These are phyloP conservation scores for Narcine bancroftii DNA, from an alignment of 2,113 vertebrate genomes.

Conservation along the genomic window DNA sequence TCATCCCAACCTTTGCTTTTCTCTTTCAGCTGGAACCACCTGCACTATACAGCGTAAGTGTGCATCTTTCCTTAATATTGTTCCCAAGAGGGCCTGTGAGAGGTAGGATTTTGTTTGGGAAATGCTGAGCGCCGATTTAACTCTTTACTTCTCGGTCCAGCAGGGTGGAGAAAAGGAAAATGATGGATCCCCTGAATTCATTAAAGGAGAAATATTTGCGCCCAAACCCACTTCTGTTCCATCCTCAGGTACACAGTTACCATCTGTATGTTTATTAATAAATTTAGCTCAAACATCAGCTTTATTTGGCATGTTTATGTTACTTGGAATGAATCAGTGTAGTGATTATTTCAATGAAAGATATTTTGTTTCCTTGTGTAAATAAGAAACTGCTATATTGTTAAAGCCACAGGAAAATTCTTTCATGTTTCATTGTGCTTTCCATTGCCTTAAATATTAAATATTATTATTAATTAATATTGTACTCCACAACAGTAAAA, in stretches of 20 bases:
- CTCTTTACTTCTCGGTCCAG: conserved; percentile 93
- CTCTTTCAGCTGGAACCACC: conserved; percentile 34
- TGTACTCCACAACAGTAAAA: not conserved
- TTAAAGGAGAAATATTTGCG: conserved; percentile 94
- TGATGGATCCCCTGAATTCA: conserved; percentile 87
- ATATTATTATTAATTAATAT: not conserved
- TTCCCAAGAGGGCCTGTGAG: conserved; percentile 10
- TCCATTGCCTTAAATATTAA: not conserved
- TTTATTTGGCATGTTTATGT: not conserved
- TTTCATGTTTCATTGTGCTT: not conserved
- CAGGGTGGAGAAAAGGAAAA: conserved; percentile 99
- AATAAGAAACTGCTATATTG: not conserved
- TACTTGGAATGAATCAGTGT: not conserved
- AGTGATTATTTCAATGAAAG: not conserved
- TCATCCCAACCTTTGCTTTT: conserved; percentile 34
- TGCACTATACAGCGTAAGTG: conserved; percentile 33
- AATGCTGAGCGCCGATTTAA: conserved; percentile 65
- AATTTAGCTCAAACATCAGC: not conserved
- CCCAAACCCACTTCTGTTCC: conserved; percentile 84
- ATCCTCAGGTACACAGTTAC: conserved; percentile 75
- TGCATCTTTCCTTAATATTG: conserved; percentile 34
- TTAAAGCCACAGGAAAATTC: not conserved
- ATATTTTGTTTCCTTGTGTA: not conserved
- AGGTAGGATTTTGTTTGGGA: conserved; percentile 20
- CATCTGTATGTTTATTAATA: not conserved